Percentiles rank a stretch among this genome's conserved stretches.
Conservation (phyloP, 1,140 invertebrate species). For the Apocrypta bakeri region DNA sequence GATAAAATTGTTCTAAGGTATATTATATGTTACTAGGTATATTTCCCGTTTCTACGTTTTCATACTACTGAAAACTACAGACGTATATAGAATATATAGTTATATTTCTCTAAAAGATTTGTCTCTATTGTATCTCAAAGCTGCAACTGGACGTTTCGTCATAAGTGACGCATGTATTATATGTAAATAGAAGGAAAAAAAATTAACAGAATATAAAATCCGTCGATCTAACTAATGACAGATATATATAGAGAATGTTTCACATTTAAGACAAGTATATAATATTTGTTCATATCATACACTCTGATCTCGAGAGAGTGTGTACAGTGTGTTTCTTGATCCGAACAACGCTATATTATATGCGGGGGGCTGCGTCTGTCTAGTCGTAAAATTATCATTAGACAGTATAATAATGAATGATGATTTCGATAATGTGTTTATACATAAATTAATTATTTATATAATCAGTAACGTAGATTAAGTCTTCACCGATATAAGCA, state of each 20-base stretch:
- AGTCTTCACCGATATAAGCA: neutral
- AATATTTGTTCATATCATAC: conserved; percentile 51
- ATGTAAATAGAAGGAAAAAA: conserved; percentile 21
- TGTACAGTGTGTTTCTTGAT: conserved; percentile 43
- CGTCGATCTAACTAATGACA: conserved; percentile 49
- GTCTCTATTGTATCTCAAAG: conserved; percentile 27
- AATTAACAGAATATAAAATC: conserved; percentile 12
- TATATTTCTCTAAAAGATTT: conserved; percentile 42
- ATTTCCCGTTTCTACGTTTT: neutral
- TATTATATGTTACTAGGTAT: neutral
- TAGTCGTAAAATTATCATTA: conserved; percentile 46
- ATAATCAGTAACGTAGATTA: neutral
- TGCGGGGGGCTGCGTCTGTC: conserved; percentile 37
- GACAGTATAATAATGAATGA: conserved; percentile 29
- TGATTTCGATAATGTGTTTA: neutral
- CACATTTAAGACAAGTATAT: conserved; percentile 50
- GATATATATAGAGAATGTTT: conserved; percentile 27
- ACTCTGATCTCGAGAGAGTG: conserved; percentile 50
- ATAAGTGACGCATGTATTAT: neutral
- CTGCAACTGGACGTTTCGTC: conserved; percentile 16
- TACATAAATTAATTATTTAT: neutral
- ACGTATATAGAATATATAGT: neutral
- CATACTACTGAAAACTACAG: conserved; percentile 31
- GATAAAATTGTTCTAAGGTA: neutral
- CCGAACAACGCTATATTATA: conserved; percentile 36